A percentile compares a stretch with the other conserved stretches of the same genome.
Evolutionary conservation across 2,113 vertebrate species (phyloP).

Genomic region (Lethenteron reissneri): DNA sequence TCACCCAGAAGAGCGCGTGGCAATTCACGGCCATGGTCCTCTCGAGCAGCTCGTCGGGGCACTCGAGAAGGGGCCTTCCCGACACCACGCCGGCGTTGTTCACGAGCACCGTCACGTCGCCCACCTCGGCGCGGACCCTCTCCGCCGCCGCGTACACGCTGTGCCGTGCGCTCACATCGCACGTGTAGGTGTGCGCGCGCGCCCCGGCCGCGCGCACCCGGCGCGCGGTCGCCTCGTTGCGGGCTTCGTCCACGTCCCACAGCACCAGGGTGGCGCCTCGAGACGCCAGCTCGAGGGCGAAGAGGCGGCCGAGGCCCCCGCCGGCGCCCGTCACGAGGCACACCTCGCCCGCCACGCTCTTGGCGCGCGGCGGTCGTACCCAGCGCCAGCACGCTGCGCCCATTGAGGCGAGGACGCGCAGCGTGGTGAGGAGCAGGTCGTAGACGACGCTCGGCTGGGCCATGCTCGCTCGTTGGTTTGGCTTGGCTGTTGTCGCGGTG

Average conservation of each 20-base stretch:
- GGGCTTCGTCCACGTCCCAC: background rate
- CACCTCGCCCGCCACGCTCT: constrained; percentile 5
- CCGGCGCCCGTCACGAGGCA: constrained; percentile 3
- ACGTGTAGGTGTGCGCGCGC: constrained; percentile 34
- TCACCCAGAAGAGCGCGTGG: constrained; percentile 28
- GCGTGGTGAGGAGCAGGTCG: too few relatives aligned
- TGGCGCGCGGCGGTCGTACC: background rate
- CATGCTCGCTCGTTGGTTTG: too few relatives aligned
- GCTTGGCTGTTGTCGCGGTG: too few relatives aligned
- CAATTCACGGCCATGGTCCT: constrained; percentile 27
- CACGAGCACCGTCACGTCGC: constrained; percentile 22
- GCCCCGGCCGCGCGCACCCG: constrained; percentile 9
- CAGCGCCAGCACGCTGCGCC: background rate
- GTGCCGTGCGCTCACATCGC: constrained; percentile 50
- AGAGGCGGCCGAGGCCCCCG: background rate
- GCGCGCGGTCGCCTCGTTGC: background rate
- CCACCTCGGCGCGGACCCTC: constrained; percentile 24
- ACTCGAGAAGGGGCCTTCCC: constrained; percentile 17
- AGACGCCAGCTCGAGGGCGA: background rate
- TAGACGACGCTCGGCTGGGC: too few relatives aligned
- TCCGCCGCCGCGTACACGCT: constrained; percentile 52
- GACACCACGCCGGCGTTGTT: constrained; percentile 18
- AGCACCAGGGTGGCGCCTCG: background rate
- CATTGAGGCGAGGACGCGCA: too few relatives aligned
- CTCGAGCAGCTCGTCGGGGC: constrained; percentile 22